phyloP scores from a whole-genome alignment of 2,797 vertebrate genomes.

The Dendrocincla tyrannina region DNA sequence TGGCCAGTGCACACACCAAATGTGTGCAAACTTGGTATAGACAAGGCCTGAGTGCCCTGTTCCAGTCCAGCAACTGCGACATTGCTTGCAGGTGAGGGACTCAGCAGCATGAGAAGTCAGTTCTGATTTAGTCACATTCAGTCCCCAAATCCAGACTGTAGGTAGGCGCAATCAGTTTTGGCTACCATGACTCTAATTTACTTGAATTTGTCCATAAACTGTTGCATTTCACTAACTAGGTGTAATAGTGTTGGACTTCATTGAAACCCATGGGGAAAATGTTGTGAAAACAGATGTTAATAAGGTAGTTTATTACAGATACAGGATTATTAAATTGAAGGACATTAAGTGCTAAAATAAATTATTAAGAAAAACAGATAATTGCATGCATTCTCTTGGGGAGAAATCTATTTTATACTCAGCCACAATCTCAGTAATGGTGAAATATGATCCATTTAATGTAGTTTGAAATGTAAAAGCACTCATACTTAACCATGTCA shows the following conservation, averaged over 20 bases:
- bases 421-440: background rate
- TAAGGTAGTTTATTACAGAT: background rate
- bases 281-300: background rate
- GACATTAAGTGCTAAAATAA: background rate
- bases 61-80: background rate
- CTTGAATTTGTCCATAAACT: background rate
- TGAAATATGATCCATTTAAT: background rate
- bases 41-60: background rate
- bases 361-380: conserved; percentile 6
- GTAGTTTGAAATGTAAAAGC: background rate
- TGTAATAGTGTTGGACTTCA: background rate
- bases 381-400: background rate
- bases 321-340: background rate
- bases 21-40: background rate
- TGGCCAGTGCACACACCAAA: background rate
- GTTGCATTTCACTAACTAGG: background rate
- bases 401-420: background rate
- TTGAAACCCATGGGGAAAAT: background rate
- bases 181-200: background rate
- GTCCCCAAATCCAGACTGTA: background rate
- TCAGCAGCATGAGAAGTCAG: background rate
- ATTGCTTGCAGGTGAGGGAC: background rate
- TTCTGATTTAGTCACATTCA: background rate
- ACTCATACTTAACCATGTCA: background rate
- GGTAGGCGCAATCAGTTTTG: fast-evolving